phyloP scores from a whole-genome alignment of 2,113 vertebrate species.

The Pachypanchax playfairii region DNA sequence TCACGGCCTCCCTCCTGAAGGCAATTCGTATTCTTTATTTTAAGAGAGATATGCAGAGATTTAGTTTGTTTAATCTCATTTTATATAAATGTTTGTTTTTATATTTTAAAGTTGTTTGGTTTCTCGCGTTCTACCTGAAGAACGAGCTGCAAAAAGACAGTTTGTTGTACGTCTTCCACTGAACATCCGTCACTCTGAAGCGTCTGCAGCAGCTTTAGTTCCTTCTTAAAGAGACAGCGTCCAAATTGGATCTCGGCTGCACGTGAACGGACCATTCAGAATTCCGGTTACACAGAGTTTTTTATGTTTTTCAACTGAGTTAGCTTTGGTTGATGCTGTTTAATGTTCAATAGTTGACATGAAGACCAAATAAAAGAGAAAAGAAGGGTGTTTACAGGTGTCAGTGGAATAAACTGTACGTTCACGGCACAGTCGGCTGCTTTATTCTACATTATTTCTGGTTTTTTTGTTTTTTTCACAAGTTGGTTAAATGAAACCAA shows the following conservation, averaged over 20 bases:
- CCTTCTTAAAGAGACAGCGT: neutral
- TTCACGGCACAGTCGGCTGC: neutral
- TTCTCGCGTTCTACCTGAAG: constrained; percentile 11
- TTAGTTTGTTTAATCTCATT: constrained; percentile 60
- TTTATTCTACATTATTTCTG: too few relatives aligned
- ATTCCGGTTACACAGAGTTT: neutral
- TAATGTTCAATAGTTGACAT: constrained; percentile 8
- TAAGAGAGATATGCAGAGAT: constrained; percentile 48
- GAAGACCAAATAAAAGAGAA: constrained; percentile 23
- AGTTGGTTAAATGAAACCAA: neutral
- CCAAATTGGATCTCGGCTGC: too few relatives aligned
- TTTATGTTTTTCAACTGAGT: constrained; percentile 12
- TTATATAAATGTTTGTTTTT: constrained; percentile 59
- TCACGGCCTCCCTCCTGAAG: constrained; percentile 34
- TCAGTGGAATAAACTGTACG: neutral
- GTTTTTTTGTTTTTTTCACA: neutral
- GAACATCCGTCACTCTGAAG: constrained; percentile 47
- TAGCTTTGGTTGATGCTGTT: constrained; percentile 1
- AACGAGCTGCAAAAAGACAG: constrained; percentile 16
- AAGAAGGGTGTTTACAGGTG: neutral
- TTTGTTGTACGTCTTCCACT: constrained; percentile 18
- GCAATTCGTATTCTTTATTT: constrained; percentile 39
- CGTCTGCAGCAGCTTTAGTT: neutral
- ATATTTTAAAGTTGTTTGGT: constrained; percentile 44
- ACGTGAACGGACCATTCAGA: neutral